Evolutionary conservation across 2,797 vertebrate genomes (phyloP).

Genomic region (Ctenochaetus hawaiiensis): DNA sequence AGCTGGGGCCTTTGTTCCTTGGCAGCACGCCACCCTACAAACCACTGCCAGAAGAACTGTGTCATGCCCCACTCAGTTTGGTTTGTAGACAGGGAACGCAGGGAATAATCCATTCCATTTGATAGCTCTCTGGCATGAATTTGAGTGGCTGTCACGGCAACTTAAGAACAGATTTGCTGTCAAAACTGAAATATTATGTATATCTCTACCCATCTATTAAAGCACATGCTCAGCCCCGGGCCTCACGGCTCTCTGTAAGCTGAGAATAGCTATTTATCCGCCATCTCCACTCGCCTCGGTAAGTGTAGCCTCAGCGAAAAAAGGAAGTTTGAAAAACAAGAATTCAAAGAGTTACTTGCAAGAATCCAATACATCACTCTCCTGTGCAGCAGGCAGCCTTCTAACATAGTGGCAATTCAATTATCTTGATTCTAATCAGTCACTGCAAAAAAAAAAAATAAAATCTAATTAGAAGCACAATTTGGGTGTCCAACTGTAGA

Average conservation of each 20-base stretch:
- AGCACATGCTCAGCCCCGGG: slow-evolving; percentile 44
- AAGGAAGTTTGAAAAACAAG: slow-evolving; percentile 54
- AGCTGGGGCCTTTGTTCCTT: slow-evolving; percentile 67
- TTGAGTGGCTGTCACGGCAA: slow-evolving; percentile 72
- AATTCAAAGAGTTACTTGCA: slow-evolving; percentile 43
- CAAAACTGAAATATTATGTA: slow-evolving; percentile 73
- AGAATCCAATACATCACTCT: slow-evolving; percentile 17
- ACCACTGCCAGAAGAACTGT: slow-evolving; percentile 70
- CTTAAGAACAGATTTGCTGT: slow-evolving; percentile 76
- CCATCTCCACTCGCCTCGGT: slow-evolving; percentile 25
- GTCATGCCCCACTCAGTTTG: slow-evolving; percentile 68
- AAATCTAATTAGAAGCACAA: slow-evolving; percentile 29
- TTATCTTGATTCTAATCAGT: slow-evolving; percentile 48
- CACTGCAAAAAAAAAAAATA: slow-evolving; percentile 1
- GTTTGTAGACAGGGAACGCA: slow-evolving; percentile 61
- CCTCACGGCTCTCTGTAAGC: slow-evolving; percentile 23
- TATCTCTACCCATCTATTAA: slow-evolving; percentile 70
- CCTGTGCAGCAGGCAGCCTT: slow-evolving; percentile 1
- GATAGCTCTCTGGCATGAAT: slow-evolving; percentile 72
- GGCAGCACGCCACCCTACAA: slow-evolving; percentile 63
- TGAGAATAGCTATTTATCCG: slow-evolving; percentile 58
- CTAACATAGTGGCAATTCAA: slow-evolving; percentile 22
- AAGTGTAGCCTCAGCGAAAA: slow-evolving; percentile 52
- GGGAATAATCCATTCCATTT: slow-evolving; percentile 75
- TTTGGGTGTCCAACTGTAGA: slow-evolving; percentile 17